phyloP scores from a whole-genome alignment of 2,113 vertebrate genomes.

The Ondatra zibethicus region DNA sequence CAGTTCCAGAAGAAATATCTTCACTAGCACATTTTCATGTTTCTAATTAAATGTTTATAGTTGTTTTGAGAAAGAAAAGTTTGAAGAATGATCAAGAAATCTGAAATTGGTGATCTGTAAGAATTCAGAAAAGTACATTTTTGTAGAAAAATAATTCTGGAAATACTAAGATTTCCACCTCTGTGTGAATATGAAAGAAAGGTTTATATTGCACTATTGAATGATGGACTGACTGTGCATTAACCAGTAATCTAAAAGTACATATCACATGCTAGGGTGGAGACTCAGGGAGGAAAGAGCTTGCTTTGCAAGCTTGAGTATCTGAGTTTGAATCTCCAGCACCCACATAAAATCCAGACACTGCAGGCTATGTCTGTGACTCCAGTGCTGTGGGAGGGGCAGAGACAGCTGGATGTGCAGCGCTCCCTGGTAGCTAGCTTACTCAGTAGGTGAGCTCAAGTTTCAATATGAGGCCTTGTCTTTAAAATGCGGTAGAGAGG shows the following conservation, averaged over 20 bases:
- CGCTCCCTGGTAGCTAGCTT: not conserved
- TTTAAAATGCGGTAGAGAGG: not conserved
- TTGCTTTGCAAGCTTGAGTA: not conserved
- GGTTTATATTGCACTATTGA: not conserved
- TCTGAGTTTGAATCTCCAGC: not conserved
- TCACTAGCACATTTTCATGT: conserved; percentile 45
- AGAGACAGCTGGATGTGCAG: not conserved
- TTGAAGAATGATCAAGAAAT: not conserved
- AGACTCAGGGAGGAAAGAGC: not conserved
- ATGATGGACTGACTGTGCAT: not conserved
- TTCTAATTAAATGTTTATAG: conserved; percentile 10
- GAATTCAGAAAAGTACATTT: not conserved
- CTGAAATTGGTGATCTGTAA: not conserved
- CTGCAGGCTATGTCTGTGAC: not conserved
- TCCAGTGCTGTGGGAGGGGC: not conserved
- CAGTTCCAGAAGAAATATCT: conserved; percentile 47
- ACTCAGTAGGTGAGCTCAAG: not conserved
- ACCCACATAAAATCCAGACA: not conserved
- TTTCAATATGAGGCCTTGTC: not conserved
- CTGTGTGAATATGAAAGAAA: not conserved
- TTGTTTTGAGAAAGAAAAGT: conserved; percentile 1
- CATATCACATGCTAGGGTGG: not conserved
- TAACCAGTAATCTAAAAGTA: not conserved
- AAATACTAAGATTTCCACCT: not conserved
- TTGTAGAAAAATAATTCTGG: conserved; percentile 38